These are phyloP conservation scores for Trichogramma evanescens DNA, from an alignment of 2,888 invertebrate species.

Conservation along the genomic window DNA sequence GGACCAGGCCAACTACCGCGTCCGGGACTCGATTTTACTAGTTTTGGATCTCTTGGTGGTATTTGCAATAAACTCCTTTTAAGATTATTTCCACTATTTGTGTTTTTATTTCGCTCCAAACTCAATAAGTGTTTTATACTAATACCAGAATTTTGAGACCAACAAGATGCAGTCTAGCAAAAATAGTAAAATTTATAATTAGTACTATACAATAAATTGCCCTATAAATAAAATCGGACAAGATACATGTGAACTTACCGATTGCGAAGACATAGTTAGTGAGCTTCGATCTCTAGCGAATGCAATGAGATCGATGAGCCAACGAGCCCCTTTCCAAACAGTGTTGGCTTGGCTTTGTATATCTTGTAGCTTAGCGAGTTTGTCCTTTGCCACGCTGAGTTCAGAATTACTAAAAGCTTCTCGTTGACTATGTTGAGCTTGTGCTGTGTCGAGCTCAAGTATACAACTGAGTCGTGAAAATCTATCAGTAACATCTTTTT, in stretches of 20 bases:
- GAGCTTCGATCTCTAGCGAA: slow-evolving; percentile 77
- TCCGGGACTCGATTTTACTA: slow-evolving; percentile 68
- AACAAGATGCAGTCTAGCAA: neutral
- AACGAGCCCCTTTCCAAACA: slow-evolving; percentile 89
- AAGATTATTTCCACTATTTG: slow-evolving; percentile 39
- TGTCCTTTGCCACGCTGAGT: slow-evolving; percentile 76
- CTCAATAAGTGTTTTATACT: slow-evolving; percentile 45
- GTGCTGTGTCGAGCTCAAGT: slow-evolving; percentile 82
- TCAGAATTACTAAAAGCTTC: slow-evolving; percentile 92
- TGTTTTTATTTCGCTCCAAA: slow-evolving; percentile 43
- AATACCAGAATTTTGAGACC: slow-evolving; percentile 34
- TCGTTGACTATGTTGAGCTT: slow-evolving; percentile 87
- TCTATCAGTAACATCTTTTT: slow-evolving; percentile 79
- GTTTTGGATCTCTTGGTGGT: slow-evolving; percentile 66
- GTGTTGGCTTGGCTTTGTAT: slow-evolving; percentile 78
- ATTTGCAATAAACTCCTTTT: slow-evolving; percentile 60
- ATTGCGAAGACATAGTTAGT: slow-evolving; percentile 27
- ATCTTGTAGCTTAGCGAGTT: slow-evolving; percentile 73
- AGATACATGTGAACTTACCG: slow-evolving; percentile 27
- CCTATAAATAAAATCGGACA: neutral
- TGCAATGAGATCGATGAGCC: slow-evolving; percentile 93
- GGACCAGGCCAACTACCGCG: slow-evolving; percentile 85
- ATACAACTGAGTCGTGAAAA: slow-evolving; percentile 91
- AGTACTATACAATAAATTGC: neutral
- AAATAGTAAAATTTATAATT: neutral